A percentile compares a stretch with the other conserved stretches of the same genome.
phyloP scores from a whole-genome alignment of 1,140 invertebrate species.

The Leptinotarsa texana region DNA sequence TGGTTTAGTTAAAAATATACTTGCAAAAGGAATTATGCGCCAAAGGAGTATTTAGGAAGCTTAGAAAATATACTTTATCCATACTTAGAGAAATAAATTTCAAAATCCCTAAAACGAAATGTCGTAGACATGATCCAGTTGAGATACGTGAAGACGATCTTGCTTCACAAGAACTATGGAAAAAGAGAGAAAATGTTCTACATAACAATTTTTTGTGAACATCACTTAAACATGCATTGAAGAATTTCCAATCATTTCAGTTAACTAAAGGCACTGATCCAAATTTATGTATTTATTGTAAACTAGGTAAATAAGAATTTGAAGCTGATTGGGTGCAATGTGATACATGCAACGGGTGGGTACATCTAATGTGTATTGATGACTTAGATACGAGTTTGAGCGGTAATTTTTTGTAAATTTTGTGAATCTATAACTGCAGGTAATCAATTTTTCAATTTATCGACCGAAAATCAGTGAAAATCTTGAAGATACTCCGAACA shows the following conservation, averaged over 20 bases:
- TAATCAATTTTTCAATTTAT: not conserved
- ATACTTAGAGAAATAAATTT: conserved; percentile 12
- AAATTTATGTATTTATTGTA: not conserved
- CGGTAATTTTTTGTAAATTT: conserved; percentile 1
- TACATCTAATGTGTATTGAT: conserved; percentile 15
- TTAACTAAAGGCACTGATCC: not conserved
- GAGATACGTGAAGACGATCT: not conserved
- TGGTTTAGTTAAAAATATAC: conserved; percentile 22
- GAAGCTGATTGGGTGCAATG: conserved; percentile 13
- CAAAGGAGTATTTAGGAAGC: not conserved
- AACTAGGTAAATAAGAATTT: not conserved
- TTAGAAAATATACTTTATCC: conserved; percentile 14
- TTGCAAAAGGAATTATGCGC: not conserved
- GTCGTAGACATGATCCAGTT: not conserved
- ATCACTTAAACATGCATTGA: not conserved
- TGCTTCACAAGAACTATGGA: not conserved
- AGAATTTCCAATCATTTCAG: too few relatives aligned
- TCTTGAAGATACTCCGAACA: not conserved
- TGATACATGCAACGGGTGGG: not conserved
- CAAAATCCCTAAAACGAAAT: not conserved
- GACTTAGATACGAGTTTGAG: conserved; percentile 7
- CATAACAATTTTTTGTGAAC: not conserved
- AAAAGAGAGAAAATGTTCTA: not conserved
- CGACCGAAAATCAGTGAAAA: not conserved
- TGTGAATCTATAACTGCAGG: not conserved